Evolutionary conservation across 1,140 invertebrate genomes (phyloP).

Genomic region (Aphaenogaster floridana): DNA sequence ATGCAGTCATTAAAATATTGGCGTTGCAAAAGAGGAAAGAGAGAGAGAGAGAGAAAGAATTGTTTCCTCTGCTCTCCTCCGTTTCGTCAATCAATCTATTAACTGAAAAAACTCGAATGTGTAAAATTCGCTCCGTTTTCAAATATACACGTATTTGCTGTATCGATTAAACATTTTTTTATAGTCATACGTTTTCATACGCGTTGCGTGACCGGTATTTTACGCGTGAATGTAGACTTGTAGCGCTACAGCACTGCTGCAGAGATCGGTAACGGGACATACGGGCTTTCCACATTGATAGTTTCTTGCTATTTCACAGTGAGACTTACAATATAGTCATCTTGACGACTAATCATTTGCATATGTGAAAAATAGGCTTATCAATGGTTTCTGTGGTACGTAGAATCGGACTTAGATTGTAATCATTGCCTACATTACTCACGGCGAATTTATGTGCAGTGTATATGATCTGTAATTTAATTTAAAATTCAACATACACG

Average conservation of each 20-base stretch:
- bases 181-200: slow-evolving; percentile 4
- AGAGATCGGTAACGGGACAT: slow-evolving; percentile 25
- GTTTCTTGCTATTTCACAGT: slow-evolving; percentile 33
- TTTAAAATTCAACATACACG: slow-evolving; percentile 48
- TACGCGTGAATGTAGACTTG: slow-evolving; percentile 9
- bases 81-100: slow-evolving; percentile 47
- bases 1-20: slow-evolving; percentile 42
- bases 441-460: slow-evolving; percentile 26
- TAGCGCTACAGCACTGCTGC: background rate
- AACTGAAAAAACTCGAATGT: slow-evolving; percentile 28
- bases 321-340: slow-evolving; percentile 14
- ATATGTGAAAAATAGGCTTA: slow-evolving; percentile 35
- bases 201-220: slow-evolving; percentile 10
- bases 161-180: slow-evolving; percentile 26
- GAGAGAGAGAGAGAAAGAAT: background rate
- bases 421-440: slow-evolving; percentile 37
- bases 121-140: slow-evolving; percentile 42
- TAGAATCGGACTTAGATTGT: slow-evolving; percentile 19
- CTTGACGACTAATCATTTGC: background rate
- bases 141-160: slow-evolving; percentile 25
- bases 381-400: background rate
- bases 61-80: background rate
- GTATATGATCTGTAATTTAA: slow-evolving; percentile 27
- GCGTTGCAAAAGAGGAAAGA: background rate
- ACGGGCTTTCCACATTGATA: background rate